These are phyloP conservation scores for Lophochroa leadbeateri DNA, from an alignment of 2,113 vertebrate species.

Conservation along the genomic window DNA sequence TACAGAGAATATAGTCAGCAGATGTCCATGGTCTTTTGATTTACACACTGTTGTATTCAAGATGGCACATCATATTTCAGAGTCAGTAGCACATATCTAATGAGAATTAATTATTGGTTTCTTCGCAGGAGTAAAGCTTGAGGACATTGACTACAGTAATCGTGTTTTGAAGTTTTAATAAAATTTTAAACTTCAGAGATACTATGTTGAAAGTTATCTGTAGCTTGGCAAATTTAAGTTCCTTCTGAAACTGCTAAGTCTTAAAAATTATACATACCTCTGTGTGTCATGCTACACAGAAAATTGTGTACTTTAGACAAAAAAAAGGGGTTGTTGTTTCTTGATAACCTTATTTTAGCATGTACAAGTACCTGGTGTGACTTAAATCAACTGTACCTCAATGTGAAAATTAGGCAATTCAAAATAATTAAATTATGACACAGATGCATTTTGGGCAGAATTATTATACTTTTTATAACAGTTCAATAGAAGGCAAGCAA, in stretches of 20 bases:
- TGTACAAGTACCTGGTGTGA: background rate
- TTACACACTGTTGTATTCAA: background rate
- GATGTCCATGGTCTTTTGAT: background rate
- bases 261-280: background rate
- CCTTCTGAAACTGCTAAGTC: background rate
- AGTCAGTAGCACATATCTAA: background rate
- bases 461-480: background rate
- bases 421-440: background rate
- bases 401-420: rapidly evolving
- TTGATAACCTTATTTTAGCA: background rate
- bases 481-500: background rate
- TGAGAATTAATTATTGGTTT: background rate
- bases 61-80: background rate
- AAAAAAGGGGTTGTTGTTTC: rapidly evolving
- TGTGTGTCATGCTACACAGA: background rate
- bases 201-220: background rate
- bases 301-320: background rate
- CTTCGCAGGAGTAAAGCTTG: background rate
- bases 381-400: background rate
- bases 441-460: background rate
- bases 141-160: background rate
- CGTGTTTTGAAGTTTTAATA: background rate
- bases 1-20: background rate
- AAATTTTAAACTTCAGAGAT: background rate
- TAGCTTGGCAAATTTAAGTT: background rate